Evolutionary conservation across 2,113 vertebrate species (phyloP).

Genomic region (Leuciscus idus): DNA sequence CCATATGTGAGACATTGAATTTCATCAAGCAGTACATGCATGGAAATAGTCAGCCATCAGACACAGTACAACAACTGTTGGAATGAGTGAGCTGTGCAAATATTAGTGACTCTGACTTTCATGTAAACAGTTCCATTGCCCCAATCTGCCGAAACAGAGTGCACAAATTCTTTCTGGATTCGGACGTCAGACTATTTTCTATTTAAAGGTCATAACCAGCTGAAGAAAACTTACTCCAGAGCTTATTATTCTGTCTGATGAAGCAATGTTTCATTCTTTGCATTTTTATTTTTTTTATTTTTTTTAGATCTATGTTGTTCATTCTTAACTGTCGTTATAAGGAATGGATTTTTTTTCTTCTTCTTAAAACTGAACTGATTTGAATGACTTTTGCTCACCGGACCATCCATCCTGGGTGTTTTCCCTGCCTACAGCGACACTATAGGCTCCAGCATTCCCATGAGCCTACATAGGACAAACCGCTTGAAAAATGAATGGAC

Average conservation of each 20-base stretch:
- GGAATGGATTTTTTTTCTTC: background rate
- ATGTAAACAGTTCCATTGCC: conserved; percentile 39
- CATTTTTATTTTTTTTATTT: background rate
- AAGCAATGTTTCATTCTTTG: background rate
- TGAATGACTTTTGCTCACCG: background rate
- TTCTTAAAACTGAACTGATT: background rate
- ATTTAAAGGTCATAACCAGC: conserved; percentile 53
- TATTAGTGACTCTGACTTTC: conserved; percentile 32
- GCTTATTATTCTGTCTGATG: background rate
- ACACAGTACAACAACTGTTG: background rate
- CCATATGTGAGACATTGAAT: background rate
- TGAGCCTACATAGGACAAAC: background rate
- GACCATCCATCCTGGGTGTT: background rate
- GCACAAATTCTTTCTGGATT: conserved; percentile 5
- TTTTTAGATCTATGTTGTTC: background rate
- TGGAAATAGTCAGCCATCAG: background rate
- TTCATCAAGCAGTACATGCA: background rate
- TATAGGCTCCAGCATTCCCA: background rate
- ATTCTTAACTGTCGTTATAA: background rate
- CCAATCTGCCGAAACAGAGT: conserved; percentile 17
- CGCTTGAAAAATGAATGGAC: too few species aligned
- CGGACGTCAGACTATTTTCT: conserved; percentile 62
- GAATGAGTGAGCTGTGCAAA: conserved; percentile 29
- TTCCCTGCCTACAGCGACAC: background rate
- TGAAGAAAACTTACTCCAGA: background rate